Percentiles rank a stretch among this genome's conserved stretches.
phyloP scores from a whole-genome alignment of 2,113 vertebrate species.

The Lathamus discolor region DNA sequence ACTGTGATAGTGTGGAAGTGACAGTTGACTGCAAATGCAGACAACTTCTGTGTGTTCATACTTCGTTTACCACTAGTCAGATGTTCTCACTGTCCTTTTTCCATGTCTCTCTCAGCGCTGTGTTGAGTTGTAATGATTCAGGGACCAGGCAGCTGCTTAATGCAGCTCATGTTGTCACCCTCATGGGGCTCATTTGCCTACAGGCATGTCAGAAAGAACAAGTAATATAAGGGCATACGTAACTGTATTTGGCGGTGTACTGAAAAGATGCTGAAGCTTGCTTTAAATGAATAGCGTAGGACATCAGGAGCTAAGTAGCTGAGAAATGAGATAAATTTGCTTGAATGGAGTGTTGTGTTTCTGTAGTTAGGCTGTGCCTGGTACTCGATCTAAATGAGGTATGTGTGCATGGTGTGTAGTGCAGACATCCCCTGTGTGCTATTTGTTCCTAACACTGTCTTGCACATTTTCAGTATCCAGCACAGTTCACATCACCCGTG shows the following conservation, averaged over 20 bases:
- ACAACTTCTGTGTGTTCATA: not conserved
- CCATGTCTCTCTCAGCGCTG: not conserved
- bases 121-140: not conserved
- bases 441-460: not conserved
- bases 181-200: slow-evolving; percentile 49
- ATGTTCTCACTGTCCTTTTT: not conserved
- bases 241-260: slow-evolving; percentile 8
- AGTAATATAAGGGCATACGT: slow-evolving; percentile 12
- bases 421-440: not conserved
- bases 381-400: not conserved
- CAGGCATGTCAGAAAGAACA: slow-evolving; percentile 56
- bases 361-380: not conserved
- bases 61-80: not conserved
- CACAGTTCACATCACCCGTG: not conserved
- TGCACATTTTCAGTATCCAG: not conserved
- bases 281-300: slow-evolving; percentile 14
- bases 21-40: not conserved
- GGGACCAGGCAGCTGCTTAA: not conserved
- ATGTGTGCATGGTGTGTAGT: not conserved
- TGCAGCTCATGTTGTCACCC: slow-evolving; percentile 35
- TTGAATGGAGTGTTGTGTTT: not conserved
- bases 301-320: slow-evolving; percentile 19
- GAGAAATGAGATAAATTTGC: slow-evolving; percentile 38
- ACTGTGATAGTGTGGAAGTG: not conserved
- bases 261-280: slow-evolving; percentile 13